Percentiles rank a stretch among this genome's conserved stretches.
Evolutionary conservation across 1,140 invertebrate genomes (phyloP).

Genomic region (Neoseiulus cucumeris): DNA sequence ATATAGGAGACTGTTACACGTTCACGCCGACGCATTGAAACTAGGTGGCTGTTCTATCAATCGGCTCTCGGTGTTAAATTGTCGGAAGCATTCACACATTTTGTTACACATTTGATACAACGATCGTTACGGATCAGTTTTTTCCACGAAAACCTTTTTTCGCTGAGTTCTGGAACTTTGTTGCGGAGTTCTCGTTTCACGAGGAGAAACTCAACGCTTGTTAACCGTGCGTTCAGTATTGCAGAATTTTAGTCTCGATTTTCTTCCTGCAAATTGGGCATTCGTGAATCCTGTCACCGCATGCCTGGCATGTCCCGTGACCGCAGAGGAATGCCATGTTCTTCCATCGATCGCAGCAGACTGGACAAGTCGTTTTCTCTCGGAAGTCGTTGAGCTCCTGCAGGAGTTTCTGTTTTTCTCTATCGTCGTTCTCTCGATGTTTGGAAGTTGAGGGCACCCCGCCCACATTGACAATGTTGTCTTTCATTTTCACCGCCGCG

Average conservation of each 20-base stretch:
- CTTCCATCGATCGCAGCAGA: conserved; percentile 86
- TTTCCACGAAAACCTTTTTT: too few relatives aligned
- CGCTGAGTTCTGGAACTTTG: too few relatives aligned
- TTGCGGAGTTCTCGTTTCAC: too few relatives aligned
- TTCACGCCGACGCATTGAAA: too few relatives aligned
- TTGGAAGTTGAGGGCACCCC: not conserved
- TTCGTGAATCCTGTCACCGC: conserved; percentile 84
- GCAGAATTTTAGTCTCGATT: conserved; percentile 78
- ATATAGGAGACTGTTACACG: too few relatives aligned
- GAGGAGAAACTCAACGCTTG: too few relatives aligned
- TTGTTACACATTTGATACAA: too few relatives aligned
- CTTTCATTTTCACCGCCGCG: conserved; percentile 12
- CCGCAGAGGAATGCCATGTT: conserved; percentile 98
- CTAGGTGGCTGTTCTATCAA: too few relatives aligned
- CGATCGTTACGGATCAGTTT: too few relatives aligned
- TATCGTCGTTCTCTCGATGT: conserved; percentile 30
- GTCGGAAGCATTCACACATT: too few relatives aligned
- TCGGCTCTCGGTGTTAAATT: too few relatives aligned
- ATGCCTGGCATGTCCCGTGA: conserved; percentile 93
- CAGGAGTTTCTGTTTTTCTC: conserved; percentile 76
- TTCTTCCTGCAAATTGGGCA: conserved; percentile 91
- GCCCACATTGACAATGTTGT: conserved; percentile 12
- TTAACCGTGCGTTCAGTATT: conserved; percentile 39
- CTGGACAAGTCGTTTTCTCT: conserved; percentile 95
- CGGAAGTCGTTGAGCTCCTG: conserved; percentile 93